These are phyloP conservation scores for Alloscopus bannaensis DNA, from an alignment of 2,888 invertebrate species.

Conservation along the genomic window DNA sequence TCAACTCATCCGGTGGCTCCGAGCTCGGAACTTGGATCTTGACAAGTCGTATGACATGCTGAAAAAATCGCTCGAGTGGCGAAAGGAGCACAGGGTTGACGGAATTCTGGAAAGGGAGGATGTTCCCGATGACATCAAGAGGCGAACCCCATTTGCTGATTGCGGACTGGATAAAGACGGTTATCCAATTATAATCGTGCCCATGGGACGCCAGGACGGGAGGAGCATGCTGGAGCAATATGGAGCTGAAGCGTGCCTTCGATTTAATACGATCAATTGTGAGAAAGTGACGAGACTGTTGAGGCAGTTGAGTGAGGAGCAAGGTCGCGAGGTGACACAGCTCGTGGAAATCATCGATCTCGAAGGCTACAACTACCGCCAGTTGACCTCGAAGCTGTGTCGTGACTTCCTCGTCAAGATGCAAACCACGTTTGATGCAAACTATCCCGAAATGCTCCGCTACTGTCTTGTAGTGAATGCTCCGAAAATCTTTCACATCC, in stretches of 20 bases:
- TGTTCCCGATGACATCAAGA: slow-evolving; percentile 36
- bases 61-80: slow-evolving; percentile 61
- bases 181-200: slow-evolving; percentile 27
- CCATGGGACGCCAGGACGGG: slow-evolving; percentile 33
- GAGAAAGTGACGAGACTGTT: slow-evolving; percentile 41
- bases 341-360: slow-evolving; percentile 56
- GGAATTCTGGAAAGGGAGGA: slow-evolving; percentile 49
- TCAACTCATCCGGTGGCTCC: slow-evolving; percentile 66
- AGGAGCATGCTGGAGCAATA: slow-evolving; percentile 25
- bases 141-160: slow-evolving; percentile 26
- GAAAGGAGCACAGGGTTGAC: slow-evolving; percentile 55
- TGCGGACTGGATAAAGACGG: slow-evolving; percentile 41
- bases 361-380: slow-evolving; percentile 47
- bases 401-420: slow-evolving; percentile 38
- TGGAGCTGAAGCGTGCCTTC: slow-evolving; percentile 18
- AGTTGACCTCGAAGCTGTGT: slow-evolving; percentile 31
- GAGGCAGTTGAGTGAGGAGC: slow-evolving; percentile 22
- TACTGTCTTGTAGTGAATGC: slow-evolving; percentile 48
- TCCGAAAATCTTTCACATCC: slow-evolving; percentile 52
- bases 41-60: slow-evolving; percentile 66
- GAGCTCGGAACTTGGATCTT: slow-evolving; percentile 64
- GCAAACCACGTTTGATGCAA: slow-evolving; percentile 45
- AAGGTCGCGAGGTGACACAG: slow-evolving; percentile 41
- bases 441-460: slow-evolving; percentile 57
- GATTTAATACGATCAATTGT: slow-evolving; percentile 42